Conservation (phyloP, 1,140 invertebrate genomes). For the Hylaeus anthracinus region DNA sequence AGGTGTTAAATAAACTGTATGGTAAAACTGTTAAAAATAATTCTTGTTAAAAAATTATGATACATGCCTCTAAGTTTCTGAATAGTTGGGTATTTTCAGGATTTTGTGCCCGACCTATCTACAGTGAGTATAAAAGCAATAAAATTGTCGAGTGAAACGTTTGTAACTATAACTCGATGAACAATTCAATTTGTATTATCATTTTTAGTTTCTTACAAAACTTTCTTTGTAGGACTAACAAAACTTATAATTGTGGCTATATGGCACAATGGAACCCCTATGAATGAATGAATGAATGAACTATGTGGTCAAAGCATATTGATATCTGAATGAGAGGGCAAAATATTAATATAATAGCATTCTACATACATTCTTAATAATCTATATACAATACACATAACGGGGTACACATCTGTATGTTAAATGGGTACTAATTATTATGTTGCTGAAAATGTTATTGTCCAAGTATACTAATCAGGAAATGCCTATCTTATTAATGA, state of each 20-base stretch:
- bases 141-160: slow-evolving; percentile 78
- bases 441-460: slow-evolving; percentile 54
- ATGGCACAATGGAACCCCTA: slow-evolving; percentile 64
- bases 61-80: slow-evolving; percentile 63
- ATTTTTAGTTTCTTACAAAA: slow-evolving; percentile 64
- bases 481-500: slow-evolving; percentile 56
- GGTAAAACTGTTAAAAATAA: slow-evolving; percentile 15
- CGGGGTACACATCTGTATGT: slow-evolving; percentile 66
- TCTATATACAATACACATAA: slow-evolving; percentile 60
- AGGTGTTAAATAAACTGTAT: slow-evolving; percentile 14
- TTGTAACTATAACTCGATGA: slow-evolving; percentile 74
- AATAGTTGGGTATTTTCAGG: slow-evolving; percentile 82
- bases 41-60: slow-evolving; percentile 38
- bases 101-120: slow-evolving; percentile 81
- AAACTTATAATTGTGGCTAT: slow-evolving; percentile 66
- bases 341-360: slow-evolving; percentile 81
- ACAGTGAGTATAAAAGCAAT: slow-evolving; percentile 81
- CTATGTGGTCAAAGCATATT: slow-evolving; percentile 69
- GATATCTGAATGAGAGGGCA: slow-evolving; percentile 79
- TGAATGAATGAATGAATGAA: slow-evolving; percentile 68
- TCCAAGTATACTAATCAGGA: slow-evolving; percentile 63
- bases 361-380: slow-evolving; percentile 58
- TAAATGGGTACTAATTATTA: slow-evolving; percentile 66
- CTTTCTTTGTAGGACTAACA: slow-evolving; percentile 78
- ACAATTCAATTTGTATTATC: slow-evolving; percentile 66